A percentile compares a stretch with the other conserved stretches of the same genome.
phyloP scores from a whole-genome alignment of 2,797 vertebrate genomes.

The Sparus aurata region DNA sequence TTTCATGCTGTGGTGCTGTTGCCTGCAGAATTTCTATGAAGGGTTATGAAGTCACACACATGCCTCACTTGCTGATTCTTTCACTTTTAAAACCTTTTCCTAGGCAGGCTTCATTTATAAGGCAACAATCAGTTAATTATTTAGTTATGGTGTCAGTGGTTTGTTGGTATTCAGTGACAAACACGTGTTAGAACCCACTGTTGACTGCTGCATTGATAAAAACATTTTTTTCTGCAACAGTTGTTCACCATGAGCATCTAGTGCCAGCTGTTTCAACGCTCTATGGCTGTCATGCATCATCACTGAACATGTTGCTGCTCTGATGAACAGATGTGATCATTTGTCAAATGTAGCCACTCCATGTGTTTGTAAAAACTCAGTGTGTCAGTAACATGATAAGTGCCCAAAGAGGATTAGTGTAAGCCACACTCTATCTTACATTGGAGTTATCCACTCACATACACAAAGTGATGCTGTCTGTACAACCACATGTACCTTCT shows the following conservation, averaged over 20 bases:
- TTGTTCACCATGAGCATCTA: slow-evolving; percentile 14
- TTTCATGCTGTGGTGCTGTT: slow-evolving; percentile 26
- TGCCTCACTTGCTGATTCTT: not conserved
- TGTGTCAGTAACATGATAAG: slow-evolving; percentile 56
- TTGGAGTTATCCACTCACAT: not conserved
- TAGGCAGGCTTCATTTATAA: slow-evolving; percentile 3
- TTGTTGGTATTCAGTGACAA: not conserved
- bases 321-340: slow-evolving; percentile 50
- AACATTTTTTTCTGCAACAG: slow-evolving; percentile 2
- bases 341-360: slow-evolving; percentile 11
- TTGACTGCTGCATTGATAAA: not conserved
- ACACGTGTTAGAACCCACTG: slow-evolving; percentile 6
- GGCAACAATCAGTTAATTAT: not conserved
- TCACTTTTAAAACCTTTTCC: not conserved
- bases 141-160: not conserved
- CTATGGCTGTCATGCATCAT: slow-evolving; percentile 16
- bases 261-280: slow-evolving; percentile 36
- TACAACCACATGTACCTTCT: not conserved
- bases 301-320: not conserved
- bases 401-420: slow-evolving; percentile 65
- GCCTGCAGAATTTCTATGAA: not conserved
- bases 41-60: not conserved
- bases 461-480: not conserved
- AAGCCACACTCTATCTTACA: slow-evolving; percentile 45
- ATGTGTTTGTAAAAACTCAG: slow-evolving; percentile 18